Evolutionary conservation across 2,113 vertebrate species (phyloP).

Genomic region (Eubucco bourcierii): DNA sequence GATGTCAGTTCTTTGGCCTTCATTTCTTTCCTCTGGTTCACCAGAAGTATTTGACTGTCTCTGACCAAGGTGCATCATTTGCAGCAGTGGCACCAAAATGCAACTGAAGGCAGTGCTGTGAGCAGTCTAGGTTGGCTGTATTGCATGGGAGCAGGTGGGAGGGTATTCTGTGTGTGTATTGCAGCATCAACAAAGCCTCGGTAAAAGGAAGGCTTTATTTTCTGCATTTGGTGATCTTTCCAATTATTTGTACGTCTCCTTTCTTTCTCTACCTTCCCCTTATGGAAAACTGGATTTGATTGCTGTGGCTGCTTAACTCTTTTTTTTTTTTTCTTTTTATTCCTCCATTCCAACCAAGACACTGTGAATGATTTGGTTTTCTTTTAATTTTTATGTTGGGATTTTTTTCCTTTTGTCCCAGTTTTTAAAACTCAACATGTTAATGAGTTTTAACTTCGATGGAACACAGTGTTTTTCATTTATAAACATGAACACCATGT

Average conservation of each 20-base stretch:
- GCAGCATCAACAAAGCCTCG: background rate
- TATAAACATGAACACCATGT: background rate
- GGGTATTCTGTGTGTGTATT: background rate
- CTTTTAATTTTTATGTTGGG: background rate
- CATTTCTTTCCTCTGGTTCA: background rate
- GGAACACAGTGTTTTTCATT: background rate
- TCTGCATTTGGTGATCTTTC: background rate
- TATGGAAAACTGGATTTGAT: background rate
- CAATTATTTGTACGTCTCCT: fast-evolving
- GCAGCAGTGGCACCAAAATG: background rate
- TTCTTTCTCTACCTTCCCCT: background rate
- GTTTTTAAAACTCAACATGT: background rate
- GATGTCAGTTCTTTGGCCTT: background rate
- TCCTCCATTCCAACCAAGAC: background rate
- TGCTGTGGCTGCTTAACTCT: background rate
- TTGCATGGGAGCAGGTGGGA: background rate
- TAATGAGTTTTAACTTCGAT: background rate
- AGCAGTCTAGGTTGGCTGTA: background rate
- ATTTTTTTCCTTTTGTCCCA: background rate
- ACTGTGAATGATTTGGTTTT: background rate
- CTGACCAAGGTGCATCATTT: background rate
- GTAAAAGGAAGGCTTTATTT: background rate
- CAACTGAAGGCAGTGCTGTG: background rate
- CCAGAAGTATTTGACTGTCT: background rate
- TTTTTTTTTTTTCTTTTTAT: background rate